A percentile compares a stretch with the other conserved stretches of the same genome.
Evolutionary conservation across 2,888 invertebrate species (phyloP).

Genomic region (Drosophila gaucha): DNA sequence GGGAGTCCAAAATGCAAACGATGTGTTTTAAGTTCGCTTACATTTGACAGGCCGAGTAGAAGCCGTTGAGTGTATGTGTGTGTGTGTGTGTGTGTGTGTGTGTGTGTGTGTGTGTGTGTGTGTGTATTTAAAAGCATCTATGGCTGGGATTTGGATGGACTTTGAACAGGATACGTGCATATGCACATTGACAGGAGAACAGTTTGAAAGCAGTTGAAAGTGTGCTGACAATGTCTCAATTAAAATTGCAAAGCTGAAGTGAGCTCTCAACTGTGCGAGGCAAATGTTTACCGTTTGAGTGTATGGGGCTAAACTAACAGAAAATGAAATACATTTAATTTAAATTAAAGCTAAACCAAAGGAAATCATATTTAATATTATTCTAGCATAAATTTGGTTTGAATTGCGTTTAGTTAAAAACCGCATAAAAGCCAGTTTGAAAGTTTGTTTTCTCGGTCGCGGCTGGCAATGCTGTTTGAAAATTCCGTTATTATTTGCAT

Average conservation of each 20-base stretch:
- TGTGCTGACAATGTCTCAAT: constrained; percentile 68
- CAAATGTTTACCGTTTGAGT: constrained; percentile 39
- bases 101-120: constrained; percentile 50
- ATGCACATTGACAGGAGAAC: constrained; percentile 17
- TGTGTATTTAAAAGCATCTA: constrained; percentile 72
- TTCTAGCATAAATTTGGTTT: neutral
- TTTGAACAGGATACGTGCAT: constrained; percentile 53
- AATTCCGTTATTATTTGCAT: constrained; percentile 28
- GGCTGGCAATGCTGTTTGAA: constrained; percentile 26
- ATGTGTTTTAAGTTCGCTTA: constrained; percentile 80
- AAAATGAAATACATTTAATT: neutral
- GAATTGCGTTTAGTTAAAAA: neutral
- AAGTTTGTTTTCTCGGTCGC: neutral
- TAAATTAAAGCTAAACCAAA: constrained; percentile 1
- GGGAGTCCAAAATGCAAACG: constrained; percentile 68
- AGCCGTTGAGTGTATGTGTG: constrained; percentile 57
- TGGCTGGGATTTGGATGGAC: constrained; percentile 38
- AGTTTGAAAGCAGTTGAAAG: constrained; percentile 52
- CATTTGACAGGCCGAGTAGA: constrained; percentile 72
- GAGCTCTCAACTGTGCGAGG: constrained; percentile 37
- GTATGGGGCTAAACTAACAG: neutral
- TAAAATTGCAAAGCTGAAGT: constrained; percentile 58
- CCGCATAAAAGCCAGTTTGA: neutral
- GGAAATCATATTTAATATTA: neutral
- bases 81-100: constrained; percentile 28